Evolutionary conservation across 1,140 invertebrate species (phyloP), one percentile per base, ranked within the genome.

Genomic region (Atopsyche davidsoni): DNA sequence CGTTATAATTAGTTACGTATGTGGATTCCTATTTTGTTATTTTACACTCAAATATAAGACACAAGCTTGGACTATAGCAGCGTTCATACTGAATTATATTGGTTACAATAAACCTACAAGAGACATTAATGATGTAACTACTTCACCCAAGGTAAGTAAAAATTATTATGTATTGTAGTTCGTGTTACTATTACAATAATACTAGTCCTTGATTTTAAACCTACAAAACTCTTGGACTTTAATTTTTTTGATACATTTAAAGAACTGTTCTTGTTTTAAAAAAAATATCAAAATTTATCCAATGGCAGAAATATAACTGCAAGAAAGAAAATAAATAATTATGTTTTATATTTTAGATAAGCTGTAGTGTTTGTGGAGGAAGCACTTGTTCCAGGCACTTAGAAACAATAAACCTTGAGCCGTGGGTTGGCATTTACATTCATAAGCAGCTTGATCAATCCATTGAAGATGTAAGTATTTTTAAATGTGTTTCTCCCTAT

Each of bases 371-470:
- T 11, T 73, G 71, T 61, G 70, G 66, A 16, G 65, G 59, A 4
- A 63, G 63, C 13, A 58, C 62, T 19, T 80, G 79, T 62, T 62
- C 61, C 19, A 68, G 79, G 42, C 77, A 79, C 64, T 68, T 73
- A 54, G 61, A 67, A 3, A 65, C 64, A 21, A 65, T 69, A 23
- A 58, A 56, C 32, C 39, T 66, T 13, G 69, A 79, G 53, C 83
- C 83, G 25, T 86, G 83, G 83, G 77, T 73, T 35, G 76, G 78
- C 53, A 58, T 87, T 7, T 68, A 75, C 41, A 71, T 86, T 55
- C 76, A 77, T 49, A 70, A 79, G 60, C 77, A 80, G 62, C 68
- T 86, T 21, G 83, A 86, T 68, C 63, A 73, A 58, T 78, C 82
- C 28, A 69, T 86, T 57, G 80, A 84, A 75, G 76, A 85, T 70